Evolutionary conservation across 1,140 invertebrate genomes (phyloP).

Genomic region (Drosophila mauritiana): DNA sequence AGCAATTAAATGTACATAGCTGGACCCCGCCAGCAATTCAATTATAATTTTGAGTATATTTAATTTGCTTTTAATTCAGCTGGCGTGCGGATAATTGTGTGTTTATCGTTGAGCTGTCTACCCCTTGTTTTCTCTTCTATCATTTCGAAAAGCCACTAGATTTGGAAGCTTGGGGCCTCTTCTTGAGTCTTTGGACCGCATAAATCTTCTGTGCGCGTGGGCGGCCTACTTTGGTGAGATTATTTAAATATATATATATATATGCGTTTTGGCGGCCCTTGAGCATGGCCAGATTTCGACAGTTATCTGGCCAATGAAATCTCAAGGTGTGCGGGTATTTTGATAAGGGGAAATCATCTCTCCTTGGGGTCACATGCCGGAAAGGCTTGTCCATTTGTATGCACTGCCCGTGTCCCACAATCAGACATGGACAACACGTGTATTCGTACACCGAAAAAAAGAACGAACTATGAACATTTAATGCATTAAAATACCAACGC

Average conservation of each 20-base stretch:
- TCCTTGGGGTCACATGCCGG: constrained; percentile 26
- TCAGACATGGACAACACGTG: constrained; percentile 39
- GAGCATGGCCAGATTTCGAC: constrained; percentile 38
- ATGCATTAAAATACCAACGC: background rate
- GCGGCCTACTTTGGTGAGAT: constrained; percentile 43
- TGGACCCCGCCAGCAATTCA: constrained; percentile 31
- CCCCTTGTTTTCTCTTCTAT: constrained; percentile 23
- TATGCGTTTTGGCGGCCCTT: constrained; percentile 18
- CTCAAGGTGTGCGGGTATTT: constrained; percentile 27
- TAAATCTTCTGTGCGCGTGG: constrained; percentile 46
- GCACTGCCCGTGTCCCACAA: constrained; percentile 8
- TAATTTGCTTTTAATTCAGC: constrained; percentile 56
- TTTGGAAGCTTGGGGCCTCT: background rate
- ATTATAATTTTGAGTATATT: constrained; percentile 61
- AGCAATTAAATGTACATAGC: constrained; percentile 70
- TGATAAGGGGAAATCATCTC: constrained; percentile 33
- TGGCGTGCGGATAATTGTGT: constrained; percentile 66
- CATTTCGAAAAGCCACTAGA: constrained; percentile 1
- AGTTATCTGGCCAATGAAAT: constrained; percentile 20
- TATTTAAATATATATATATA: constrained; percentile 1
- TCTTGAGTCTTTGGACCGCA: constrained; percentile 20
- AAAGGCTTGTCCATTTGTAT: constrained; percentile 42
- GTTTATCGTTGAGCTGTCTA: constrained; percentile 9
- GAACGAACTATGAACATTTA: too few relatives aligned
- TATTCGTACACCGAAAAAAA: constrained; percentile 1